These are phyloP conservation scores for Fregetta grallaria DNA, from an alignment of 2,113 vertebrate species.

Conservation along the genomic window DNA sequence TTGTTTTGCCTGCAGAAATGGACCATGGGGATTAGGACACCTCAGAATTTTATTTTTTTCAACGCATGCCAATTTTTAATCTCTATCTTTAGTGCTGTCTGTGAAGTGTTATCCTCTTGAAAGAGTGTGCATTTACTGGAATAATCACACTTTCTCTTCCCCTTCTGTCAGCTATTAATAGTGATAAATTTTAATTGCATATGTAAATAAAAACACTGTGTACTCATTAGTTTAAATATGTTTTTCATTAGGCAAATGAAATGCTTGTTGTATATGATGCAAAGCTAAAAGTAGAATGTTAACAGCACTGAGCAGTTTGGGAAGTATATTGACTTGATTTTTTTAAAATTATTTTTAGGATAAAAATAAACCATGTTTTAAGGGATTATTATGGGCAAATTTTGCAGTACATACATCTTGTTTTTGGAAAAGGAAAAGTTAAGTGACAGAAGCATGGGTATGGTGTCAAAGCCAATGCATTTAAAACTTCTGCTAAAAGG, in stretches of 20 bases:
- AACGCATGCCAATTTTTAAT: background rate
- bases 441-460: background rate
- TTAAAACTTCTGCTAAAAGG: background rate
- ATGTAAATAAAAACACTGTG: constrained; percentile 69
- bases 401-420: background rate
- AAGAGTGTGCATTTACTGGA: constrained; percentile 17
- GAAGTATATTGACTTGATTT: background rate
- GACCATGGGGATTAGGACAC: background rate
- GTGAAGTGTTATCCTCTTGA: background rate
- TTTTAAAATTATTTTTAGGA: background rate
- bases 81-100: background rate
- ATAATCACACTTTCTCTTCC: constrained; percentile 56
- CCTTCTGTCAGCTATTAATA: constrained; percentile 66
- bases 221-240: constrained; percentile 73
- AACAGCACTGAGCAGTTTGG: background rate
- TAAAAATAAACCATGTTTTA: background rate
- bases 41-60: background rate
- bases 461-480: background rate
- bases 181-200: constrained; percentile 72
- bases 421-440: background rate
- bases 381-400: background rate
- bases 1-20: background rate
- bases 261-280: constrained; percentile 45
- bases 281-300: constrained; percentile 58
- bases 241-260: constrained; percentile 78